Percentiles rank a stretch among this genome's conserved stretches.
Conservation (phyloP, 1,140 invertebrate species). For the Coptotermes formosanus region DNA sequence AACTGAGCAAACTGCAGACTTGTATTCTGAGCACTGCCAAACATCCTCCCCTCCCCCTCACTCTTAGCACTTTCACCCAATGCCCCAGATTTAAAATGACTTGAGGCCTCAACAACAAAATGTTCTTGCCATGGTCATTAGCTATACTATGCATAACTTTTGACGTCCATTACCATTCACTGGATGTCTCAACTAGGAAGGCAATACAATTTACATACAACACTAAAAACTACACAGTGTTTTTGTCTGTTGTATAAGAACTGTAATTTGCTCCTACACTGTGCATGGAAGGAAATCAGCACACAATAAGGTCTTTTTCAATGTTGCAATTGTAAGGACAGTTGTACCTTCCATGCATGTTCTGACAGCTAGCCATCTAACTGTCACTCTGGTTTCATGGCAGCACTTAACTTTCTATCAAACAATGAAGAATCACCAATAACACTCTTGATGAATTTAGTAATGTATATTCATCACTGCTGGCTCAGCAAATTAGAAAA, state of each 20-base stretch:
- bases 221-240: neutral
- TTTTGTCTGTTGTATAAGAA: neutral
- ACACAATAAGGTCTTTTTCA: neutral
- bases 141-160: neutral
- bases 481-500: too few species aligned
- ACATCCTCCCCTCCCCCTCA: neutral
- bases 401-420: neutral
- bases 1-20: too few species aligned
- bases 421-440: too few species aligned
- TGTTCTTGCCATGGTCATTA: neutral
- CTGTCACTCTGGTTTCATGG: neutral
- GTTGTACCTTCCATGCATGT: neutral
- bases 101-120: neutral
- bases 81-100: constrained; percentile 14
- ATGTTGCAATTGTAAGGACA: neutral
- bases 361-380: neutral
- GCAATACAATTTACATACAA: neutral
- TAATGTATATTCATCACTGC: too few species aligned
- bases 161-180: neutral
- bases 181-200: neutral
- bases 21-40: too few species aligned
- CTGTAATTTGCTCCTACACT: neutral
- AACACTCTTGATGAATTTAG: too few species aligned
- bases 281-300: neutral
- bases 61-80: neutral